Evolutionary conservation across 2,113 vertebrate species (phyloP), one percentile per base, ranked within the genome.

Genomic region (Oryzias curvinotus): DNA sequence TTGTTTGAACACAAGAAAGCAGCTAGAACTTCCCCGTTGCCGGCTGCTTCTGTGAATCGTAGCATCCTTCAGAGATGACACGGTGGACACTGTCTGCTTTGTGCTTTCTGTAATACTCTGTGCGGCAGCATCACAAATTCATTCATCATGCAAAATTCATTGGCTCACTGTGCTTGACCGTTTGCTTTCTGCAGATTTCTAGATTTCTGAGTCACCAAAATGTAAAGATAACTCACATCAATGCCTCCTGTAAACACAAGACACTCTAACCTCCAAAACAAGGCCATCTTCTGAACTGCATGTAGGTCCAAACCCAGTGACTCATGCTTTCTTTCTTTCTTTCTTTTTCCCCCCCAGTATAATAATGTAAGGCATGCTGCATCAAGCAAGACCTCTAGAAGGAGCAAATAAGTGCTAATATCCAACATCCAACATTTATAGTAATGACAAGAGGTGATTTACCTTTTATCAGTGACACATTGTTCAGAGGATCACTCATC

Each of bases 401-500:
- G 19, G 25, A 63, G 28, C 43, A 57, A 77, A 68, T 68, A 41
- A 67, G 44, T 67, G 50, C 57, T 57, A 57, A 78, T 71, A 85
- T 77, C 56, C 66, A 73, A 36, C 12, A 85, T 77, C 56, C 66
- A 73, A 36, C 12, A 42, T 36, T 51, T 64, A 48, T 49, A 19
- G 28, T 26, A 67, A 64, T 8, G 57, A 48, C 13, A 63, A 10
- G 7, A 49, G 44, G 14, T 25, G 14, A 36, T 14, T 85, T 95
- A 99, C 96, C 96, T 96, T 98, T 96, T 64, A 97, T 92, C 75
- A 95, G 81, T 36, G 95, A 87, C 52, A 96, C 91, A 86, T 95
- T 97, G 88, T 93, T 95, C 85, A 96, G 83, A 53, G 94, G 92
- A 81, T 97, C 95, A 73, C 93, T 96, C 80, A 95, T 84, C 62